These are phyloP conservation scores for Strix aluco DNA, from an alignment of 2,113 vertebrate species.

Conservation along the genomic window DNA sequence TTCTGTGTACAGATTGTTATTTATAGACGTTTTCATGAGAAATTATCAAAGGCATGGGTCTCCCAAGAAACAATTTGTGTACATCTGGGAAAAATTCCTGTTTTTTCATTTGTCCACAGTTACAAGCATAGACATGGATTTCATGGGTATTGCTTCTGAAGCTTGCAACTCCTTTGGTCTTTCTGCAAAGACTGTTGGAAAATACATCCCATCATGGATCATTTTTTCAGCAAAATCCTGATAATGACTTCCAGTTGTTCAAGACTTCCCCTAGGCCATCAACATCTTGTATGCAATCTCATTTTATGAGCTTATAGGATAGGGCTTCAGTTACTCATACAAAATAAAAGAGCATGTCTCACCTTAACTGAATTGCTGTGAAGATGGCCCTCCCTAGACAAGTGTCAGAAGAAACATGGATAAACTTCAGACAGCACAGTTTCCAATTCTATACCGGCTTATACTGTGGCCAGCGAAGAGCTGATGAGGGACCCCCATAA, in stretches of 20 bases:
- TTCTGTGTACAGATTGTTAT: not conserved
- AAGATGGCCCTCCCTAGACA: constrained; percentile 16
- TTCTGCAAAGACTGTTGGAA: constrained; percentile 7
- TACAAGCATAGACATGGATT: not conserved
- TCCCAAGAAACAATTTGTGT: not conserved
- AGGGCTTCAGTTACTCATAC: constrained; percentile 27
- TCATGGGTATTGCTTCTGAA: not conserved
- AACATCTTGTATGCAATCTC: constrained; percentile 59
- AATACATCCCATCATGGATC: constrained; percentile 2
- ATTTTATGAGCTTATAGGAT: constrained; percentile 41
- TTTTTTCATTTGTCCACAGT: not conserved
- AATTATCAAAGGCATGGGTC: not conserved
- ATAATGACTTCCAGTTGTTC: constrained; percentile 51
- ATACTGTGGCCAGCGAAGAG: not conserved
- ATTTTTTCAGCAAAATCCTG: constrained; percentile 39
- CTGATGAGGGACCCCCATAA: not conserved
- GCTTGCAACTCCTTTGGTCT: not conserved
- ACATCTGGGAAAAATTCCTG: not conserved
- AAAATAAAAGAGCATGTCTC: constrained; percentile 30
- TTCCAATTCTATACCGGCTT: not conserved
- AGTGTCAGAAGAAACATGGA: constrained; percentile 12
- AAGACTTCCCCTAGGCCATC: constrained; percentile 33
- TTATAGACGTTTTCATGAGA: not conserved
- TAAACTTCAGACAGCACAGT: not conserved
- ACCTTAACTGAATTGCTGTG: not conserved